These are phyloP conservation scores for Patella vulgata DNA, from an alignment of 1,140 invertebrate genomes.

Conservation along the genomic window DNA sequence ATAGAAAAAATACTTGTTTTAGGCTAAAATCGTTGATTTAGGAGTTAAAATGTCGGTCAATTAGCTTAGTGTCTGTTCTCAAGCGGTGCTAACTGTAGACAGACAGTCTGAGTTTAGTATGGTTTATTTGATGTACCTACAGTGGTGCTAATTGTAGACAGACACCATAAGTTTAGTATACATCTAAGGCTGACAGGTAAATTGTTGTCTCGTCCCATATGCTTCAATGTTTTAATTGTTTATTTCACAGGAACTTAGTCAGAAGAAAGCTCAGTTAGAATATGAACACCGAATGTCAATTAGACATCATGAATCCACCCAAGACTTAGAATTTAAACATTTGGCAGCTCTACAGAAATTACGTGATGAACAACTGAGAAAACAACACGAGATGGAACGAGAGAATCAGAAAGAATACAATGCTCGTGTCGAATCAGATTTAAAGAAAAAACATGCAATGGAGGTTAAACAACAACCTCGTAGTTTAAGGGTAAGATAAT, in stretches of 20 bases:
- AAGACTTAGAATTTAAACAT: slow-evolving; percentile 88
- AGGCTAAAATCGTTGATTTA: too few relatives aligned
- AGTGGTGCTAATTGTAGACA: too few relatives aligned
- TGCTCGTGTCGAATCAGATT: slow-evolving; percentile 88
- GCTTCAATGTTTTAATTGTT: too few relatives aligned
- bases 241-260: slow-evolving; percentile 84
- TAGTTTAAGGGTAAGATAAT: slow-evolving; percentile 86
- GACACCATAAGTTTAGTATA: too few relatives aligned
- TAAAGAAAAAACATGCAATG: slow-evolving; percentile 95
- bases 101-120: too few relatives aligned
- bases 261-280: slow-evolving; percentile 92
- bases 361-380: slow-evolving; percentile 84
- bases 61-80: too few relatives aligned
- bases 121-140: too few relatives aligned
- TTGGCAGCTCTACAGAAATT: slow-evolving; percentile 93
- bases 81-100: too few relatives aligned
- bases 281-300: slow-evolving; percentile 95
- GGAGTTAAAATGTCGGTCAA: too few relatives aligned
- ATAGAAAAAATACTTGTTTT: too few relatives aligned
- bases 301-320: slow-evolving; percentile 95
- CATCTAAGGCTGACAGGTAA: too few relatives aligned
- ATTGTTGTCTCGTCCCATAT: too few relatives aligned
- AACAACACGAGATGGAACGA: slow-evolving; percentile 94
- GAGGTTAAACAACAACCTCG: slow-evolving; percentile 99
- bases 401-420: slow-evolving; percentile 97